These are phyloP conservation scores for Nemurella pictetii DNA, from an alignment of 2,888 invertebrate species.

Conservation along the genomic window DNA sequence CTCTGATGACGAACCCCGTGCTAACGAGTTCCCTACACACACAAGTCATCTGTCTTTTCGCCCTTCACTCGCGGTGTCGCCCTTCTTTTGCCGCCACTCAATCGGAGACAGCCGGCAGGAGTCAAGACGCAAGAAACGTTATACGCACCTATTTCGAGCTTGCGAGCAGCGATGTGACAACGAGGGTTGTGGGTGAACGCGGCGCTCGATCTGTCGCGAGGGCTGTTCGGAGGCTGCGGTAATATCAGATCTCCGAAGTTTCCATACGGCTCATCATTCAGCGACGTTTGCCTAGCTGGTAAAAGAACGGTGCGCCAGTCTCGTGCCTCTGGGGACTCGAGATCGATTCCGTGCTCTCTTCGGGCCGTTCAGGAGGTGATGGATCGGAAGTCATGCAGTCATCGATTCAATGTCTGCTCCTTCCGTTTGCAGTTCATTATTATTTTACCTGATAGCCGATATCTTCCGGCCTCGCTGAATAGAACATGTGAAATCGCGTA, in stretches of 20 bases:
- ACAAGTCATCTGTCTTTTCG: not conserved
- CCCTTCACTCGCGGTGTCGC: not conserved
- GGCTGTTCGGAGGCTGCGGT: not conserved
- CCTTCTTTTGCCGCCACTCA: not conserved
- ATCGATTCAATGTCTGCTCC: not conserved
- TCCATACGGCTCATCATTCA: not conserved
- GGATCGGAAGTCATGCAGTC: not conserved
- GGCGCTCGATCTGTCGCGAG: too few relatives aligned
- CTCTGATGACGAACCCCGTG: not conserved
- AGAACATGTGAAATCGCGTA: too few relatives aligned
- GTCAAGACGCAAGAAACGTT: too few relatives aligned
- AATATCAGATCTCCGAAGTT: not conserved
- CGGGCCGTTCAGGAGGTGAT: not conserved
- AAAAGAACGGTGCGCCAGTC: not conserved
- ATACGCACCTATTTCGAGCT: not conserved
- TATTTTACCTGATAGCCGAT: not conserved
- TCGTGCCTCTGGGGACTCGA: not conserved
- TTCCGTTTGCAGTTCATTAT: not conserved
- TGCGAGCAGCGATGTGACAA: not conserved
- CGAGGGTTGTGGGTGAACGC: not conserved
- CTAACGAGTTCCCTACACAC: not conserved
- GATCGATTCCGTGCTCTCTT: not conserved
- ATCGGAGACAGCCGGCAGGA: not conserved
- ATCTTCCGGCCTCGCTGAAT: not conserved
- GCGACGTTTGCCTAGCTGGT: not conserved